These are phyloP conservation scores for Ceyx margarethae DNA, from an alignment of 2,113 vertebrate species.

Conservation along the genomic window DNA sequence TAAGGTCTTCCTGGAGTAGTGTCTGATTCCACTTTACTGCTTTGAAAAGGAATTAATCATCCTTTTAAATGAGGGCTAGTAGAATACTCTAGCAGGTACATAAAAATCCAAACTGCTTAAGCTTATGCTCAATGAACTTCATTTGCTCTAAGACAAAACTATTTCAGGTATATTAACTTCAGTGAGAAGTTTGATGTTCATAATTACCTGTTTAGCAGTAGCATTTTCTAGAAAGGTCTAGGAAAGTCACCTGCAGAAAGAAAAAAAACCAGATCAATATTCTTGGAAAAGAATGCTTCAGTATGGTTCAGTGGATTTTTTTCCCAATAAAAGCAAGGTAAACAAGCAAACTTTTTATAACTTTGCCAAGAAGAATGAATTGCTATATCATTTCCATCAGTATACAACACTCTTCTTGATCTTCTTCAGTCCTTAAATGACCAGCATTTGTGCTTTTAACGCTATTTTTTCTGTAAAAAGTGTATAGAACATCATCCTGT, in stretches of 20 bases:
- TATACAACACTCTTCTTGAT: not conserved
- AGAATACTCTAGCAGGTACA: not conserved
- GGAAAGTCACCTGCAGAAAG: not conserved
- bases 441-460: not conserved
- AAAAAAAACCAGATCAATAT: not conserved
- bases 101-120: not conserved
- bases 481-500: not conserved
- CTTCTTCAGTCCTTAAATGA: not conserved
- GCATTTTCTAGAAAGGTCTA: not conserved
- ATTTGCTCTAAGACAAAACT: not conserved
- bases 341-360: not conserved
- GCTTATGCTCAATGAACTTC: not conserved
- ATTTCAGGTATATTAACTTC: not conserved
- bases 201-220: not conserved
- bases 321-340: not conserved
- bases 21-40: not conserved
- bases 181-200: not conserved
- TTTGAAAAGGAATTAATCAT: not conserved
- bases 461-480: not conserved
- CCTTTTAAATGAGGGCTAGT: not conserved
- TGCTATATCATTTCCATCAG: not conserved
- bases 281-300: not conserved
- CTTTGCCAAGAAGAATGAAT: not conserved
- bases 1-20: not conserved
- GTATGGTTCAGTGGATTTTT: not conserved